Evolutionary conservation across 2,797 vertebrate genomes (phyloP), one percentile per base, ranked within the genome.

Genomic region (Zalophus californianus): DNA sequence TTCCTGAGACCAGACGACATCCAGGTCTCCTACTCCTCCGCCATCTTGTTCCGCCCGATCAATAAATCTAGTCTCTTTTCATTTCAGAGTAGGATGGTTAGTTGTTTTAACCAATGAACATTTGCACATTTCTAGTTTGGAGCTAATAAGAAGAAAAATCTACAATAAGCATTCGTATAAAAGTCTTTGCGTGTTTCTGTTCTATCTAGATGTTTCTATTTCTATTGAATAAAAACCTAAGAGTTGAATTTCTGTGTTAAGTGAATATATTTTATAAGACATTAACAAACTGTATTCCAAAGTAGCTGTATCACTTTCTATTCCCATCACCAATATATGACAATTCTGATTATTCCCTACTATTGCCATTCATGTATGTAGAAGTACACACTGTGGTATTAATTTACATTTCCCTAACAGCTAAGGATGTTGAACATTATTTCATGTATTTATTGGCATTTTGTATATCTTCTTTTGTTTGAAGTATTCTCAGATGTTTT

Each of bases 161-260:
- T 90, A 84, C 70, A 32, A 14, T 38, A 90, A 90, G 21, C 18
- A 80, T 70, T 70, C 73, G 5, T n/a, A 13, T 64, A 54, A 62
- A 60, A 56, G 23, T 85, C 54, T 91, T 62, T 62, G 16, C 60
- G 29, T 86, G 25, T 29, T 75, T 73, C 38, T 48, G 14, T 48
- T 44, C 44, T 48, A 10, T 75, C 44, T 35, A 38, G 21, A 41
- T 60, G 7, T 79, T 90, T 58, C 29, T 77, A 25, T 80, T 86
- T 86, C 91, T 91, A 48, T 4, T 86, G 41, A 16, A 93, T 77
- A 91, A 94, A 97, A 60, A 85, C 5, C 20, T 60, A 48, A 84
- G 21, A 86, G 54, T 29, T 78, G 60, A 77, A 48, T 73, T 86
- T 52, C 4, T 93, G 25, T 85, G 79, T 75, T 83, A 77, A 84